Evolutionary conservation across 2,888 invertebrate genomes (phyloP), one percentile per base, ranked within the genome.

Genomic region (Trichopria drosophilae): DNA sequence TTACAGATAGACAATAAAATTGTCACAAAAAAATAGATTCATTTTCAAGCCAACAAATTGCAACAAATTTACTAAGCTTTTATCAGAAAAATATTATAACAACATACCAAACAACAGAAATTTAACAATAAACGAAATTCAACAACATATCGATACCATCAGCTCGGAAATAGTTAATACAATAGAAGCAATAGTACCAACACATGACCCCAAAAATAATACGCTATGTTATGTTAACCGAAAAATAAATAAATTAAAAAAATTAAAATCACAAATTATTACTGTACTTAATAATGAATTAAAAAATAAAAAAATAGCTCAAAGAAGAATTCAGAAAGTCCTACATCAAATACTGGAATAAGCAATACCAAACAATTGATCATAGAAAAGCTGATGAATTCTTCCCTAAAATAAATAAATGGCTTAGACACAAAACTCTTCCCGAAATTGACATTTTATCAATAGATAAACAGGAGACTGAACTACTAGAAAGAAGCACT

Each of bases 11-110:
- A 48, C 3, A 42, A 41, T 1, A 2, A 28, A 18, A 24, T 48
- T 9, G 23, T 34, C 10, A 44, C n/a, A 7, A 24, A 10, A 18
- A 12, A 13, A 6, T 5, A 41, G 35, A 10, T 31, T 23, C 1
- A 52, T 43, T 3, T 59, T 40, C 18, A 51, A 52, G 7, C 50
- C 45, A 43, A 31, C 55, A 0, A 45, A 59, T 15, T 58, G 57
- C 57, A 42, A 22, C 1, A 51, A 24, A 15, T 53, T 55, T 6
- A 19, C 19, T 15, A 24, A 37, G 4, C n/a, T 26, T 1, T 6
- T 57, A 3, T 1, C 7, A 5, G 13, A 29, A 3, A 49, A 29
- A 18, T 35, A 18, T 1, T 7, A 13, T 1, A 2, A 15, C 2
- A 7, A 41, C 2, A 15, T 53, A 3, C 51, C 57, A 6, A 9